Base-by-base conservation (phyloP, 2,888 invertebrate genomes). In the Drosophila paranaensis region DNA sequence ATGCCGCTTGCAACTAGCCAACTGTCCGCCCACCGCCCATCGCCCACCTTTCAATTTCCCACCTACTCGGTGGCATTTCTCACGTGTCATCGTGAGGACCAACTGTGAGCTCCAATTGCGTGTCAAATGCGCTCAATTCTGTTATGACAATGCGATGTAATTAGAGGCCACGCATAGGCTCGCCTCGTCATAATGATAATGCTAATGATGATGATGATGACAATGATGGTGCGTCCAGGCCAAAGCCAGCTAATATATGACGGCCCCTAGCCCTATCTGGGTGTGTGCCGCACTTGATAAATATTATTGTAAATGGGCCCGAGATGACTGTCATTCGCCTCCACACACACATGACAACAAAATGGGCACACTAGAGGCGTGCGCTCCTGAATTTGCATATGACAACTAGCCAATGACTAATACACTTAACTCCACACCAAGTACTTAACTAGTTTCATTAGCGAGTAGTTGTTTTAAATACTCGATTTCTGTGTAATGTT, bases 101-200 rank as follows among this genome's bases (percentile, higher is more conserved):
- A 60, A 77, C 73, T 79, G 65, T 62, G 82, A 53, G 80, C 64
- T 79, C 77, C 85, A 86, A 90, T 89, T 88, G 86, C 86, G 86
- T 86, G 86, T 86, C 86, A 90, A 89, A 86, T 86, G 90, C 87
- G 86, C 89, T 86, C 90, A 86, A 86, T 86, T 86, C 77, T 78
- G 77, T 86, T 86, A 86, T 89, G 86, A 86, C 90, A 86, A 86
- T 86, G 90, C 86, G 88, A 77, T 66, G 86, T 86, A 86, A 86
- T 86, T 90, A 86, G 86, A 86, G 74, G 74, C 88, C 88, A 84
- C 89, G 90, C 90, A 89, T 88, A 86, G 89, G 81, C 88, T 72
- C 64, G 60, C 60, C 77, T 57, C 58, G 42, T 48, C 27, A 16
- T 40, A 56, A 62, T 60, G 27, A 74, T 57, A 50, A 63, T 71